phyloP scores from a whole-genome alignment of 2,113 vertebrate genomes.

The Smithornis capensis region DNA sequence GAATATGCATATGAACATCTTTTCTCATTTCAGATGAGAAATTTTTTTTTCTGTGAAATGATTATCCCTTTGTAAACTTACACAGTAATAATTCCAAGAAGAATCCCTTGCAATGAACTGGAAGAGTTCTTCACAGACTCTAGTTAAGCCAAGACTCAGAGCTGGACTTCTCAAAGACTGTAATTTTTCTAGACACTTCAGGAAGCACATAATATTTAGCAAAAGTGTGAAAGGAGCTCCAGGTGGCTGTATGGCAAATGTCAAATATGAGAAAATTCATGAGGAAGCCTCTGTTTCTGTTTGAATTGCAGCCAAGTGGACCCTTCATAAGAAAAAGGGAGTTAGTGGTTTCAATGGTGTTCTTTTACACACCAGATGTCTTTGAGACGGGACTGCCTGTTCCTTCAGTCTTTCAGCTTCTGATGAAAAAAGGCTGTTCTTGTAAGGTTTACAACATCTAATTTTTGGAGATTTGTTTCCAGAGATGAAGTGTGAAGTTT shows the following conservation, averaged over 20 bases:
- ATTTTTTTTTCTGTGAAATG: not conserved
- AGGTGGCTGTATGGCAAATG: not conserved
- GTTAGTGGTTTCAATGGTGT: not conserved
- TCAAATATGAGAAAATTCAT: not conserved
- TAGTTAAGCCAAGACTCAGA: not conserved
- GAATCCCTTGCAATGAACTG: not conserved
- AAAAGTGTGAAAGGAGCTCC: not conserved
- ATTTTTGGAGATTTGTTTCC: conserved; percentile 43
- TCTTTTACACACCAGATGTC: not conserved
- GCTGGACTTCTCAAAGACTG: not conserved
- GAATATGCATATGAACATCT: not conserved
- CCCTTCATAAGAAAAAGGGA: not conserved
- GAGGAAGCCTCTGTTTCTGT: not conserved
- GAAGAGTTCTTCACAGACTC: not conserved
- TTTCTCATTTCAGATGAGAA: not conserved
- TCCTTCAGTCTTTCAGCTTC: conserved; percentile 12
- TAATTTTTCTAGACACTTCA: not conserved
- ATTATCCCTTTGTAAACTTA: not conserved
- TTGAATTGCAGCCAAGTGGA: conserved; percentile 1
- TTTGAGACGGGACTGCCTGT: not conserved
- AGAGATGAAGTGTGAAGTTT: conserved; percentile 4
- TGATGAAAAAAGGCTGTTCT: not conserved
- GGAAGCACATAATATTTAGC: not conserved
- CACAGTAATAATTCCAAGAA: not conserved
- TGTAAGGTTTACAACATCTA: conserved; percentile 21